Base-by-base conservation (phyloP, 2,888 invertebrate genomes). In the Noctua comes region DNA sequence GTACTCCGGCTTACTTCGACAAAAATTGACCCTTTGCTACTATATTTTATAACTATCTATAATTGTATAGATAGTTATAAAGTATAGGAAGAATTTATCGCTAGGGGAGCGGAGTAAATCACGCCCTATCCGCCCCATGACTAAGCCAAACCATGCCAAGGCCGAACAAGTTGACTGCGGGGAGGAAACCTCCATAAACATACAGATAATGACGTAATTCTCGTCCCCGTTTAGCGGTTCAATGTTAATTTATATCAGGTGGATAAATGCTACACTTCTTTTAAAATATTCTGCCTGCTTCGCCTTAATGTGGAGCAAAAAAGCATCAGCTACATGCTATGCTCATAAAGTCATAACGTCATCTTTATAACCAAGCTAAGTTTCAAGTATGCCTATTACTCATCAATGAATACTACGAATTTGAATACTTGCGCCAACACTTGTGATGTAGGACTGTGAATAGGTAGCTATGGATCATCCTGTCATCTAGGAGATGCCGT, bases 111-210 rank as follows among this genome's bases (percentile, higher is more conserved):
- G 81, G 65, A 46, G 68, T 70, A 64, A 80, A 77, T 86, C 77
- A 80, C 86, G 85, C 88, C 85, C 83, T 79, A 65, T 66, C 64
- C 79, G 66, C 78, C 81, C 84, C 71, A 84, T 83, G 80, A 76
- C 77, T 79, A 76, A 77, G 66, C 43, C 54, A 83, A 89, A 88
- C 66, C 84, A 79, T 86, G 87, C 85, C 91, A 91, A 91, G 91
- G 91, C 69, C 86, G 59, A 31, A 77, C 77, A 77, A 59, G 68
- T 74, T 72, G 76, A 68, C 64, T 75, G 81, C 77, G 72, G 84
- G 86, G 86, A 86, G 85, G 83, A 82, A 87, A 73, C 88, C 79
- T 82, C 79, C 79, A 84, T 83, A 82, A 80, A 76, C 57, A 73
- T 43, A 70, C 40, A 57, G 11, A 75, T 65, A 80, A 78, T 82